Evolutionary conservation across 1,140 invertebrate species (phyloP).

Genomic region (Brachionus sp.): DNA sequence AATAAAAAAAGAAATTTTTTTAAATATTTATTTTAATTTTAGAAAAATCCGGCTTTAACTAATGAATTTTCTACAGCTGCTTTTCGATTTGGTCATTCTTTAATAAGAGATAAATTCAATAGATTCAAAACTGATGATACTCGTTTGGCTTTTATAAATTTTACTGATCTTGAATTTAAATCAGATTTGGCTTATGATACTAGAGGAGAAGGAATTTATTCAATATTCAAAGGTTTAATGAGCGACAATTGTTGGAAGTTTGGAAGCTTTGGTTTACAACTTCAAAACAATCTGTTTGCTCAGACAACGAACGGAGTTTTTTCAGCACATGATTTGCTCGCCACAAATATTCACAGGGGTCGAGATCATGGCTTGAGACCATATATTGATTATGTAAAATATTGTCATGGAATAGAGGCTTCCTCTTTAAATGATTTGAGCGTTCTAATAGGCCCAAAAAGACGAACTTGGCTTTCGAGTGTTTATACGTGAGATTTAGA

Average conservation of each 20-base stretch:
- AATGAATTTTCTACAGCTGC: constrained; percentile 45
- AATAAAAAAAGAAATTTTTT: neutral
- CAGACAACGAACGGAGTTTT: neutral
- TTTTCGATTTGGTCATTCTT: constrained; percentile 42
- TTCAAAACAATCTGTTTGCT: constrained; percentile 37
- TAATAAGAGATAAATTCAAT: neutral
- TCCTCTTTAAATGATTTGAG: neutral
- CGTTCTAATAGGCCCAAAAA: neutral
- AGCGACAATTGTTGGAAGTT: constrained; percentile 20
- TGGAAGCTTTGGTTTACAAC: neutral
- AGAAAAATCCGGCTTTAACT: constrained; percentile 7
- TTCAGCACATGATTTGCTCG: constrained; percentile 55
- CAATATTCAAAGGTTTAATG: constrained; percentile 24
- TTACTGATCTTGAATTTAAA: neutral
- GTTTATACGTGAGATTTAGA: neutral
- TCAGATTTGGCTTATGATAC: constrained; percentile 22
- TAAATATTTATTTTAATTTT: neutral
- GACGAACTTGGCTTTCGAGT: neutral
- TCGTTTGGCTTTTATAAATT: neutral
- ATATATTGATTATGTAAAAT: constrained; percentile 27
- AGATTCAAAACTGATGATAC: neutral
- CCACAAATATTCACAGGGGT: constrained; percentile 67
- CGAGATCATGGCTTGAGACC: constrained; percentile 77
- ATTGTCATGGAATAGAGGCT: neutral
- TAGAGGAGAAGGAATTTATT: neutral